Evolutionary conservation across 30 jellyfish, hydroid and myxozoan genomes (phyloP).

Genomic region (Hydra vulgaris): DNA sequence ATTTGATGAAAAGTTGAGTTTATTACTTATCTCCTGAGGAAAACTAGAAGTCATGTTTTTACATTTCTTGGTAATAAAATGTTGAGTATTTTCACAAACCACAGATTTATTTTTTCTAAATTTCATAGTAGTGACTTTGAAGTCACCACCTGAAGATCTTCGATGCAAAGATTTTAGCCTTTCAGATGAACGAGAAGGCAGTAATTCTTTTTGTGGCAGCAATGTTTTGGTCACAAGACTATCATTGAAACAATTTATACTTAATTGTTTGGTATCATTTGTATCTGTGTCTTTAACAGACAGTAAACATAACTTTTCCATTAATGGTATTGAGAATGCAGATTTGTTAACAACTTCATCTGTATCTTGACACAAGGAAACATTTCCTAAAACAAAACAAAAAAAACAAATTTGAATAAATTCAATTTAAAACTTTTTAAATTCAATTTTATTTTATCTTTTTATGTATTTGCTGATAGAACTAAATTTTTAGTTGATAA

Average conservation of each 20-base stretch:
- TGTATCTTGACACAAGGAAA: no score
- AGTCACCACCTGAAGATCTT: slow-evolving; percentile 26
- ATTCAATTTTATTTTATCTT: no score
- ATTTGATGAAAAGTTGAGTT: neutral
- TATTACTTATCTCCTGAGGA: neutral
- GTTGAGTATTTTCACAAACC: neutral
- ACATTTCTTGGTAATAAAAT: no score
- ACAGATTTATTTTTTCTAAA: neutral
- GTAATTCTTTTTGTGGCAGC: neutral
- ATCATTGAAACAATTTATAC: neutral
- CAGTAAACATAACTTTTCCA: neutral
- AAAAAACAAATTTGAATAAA: no score
- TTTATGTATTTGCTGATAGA: no score
- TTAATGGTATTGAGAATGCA: neutral
- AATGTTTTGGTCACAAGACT: neutral
- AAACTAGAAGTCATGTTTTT: neutral
- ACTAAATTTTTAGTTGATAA: no score
- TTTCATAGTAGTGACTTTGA: neutral
- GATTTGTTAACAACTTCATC: no score
- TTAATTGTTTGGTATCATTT: neutral
- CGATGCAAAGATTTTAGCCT: neutral
- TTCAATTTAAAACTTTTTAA: no score
- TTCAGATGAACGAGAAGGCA: neutral
- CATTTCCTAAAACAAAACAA: no score
- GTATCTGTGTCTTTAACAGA: neutral